Evolutionary conservation across 2,113 vertebrate genomes (phyloP).

Genomic region (Zosterops borbonicus): DNA sequence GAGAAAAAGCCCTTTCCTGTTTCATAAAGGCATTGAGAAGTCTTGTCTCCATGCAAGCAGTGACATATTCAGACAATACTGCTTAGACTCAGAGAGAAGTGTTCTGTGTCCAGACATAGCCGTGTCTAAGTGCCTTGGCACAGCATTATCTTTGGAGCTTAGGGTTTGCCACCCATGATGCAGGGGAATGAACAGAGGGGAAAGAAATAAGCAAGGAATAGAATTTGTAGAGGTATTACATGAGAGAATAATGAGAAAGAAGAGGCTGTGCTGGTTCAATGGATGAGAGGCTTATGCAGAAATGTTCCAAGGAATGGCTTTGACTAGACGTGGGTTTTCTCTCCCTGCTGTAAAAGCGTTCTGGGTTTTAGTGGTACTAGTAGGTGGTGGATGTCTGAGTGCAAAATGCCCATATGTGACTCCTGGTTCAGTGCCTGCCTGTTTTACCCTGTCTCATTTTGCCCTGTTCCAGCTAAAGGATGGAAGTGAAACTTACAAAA

Average conservation of each 20-base stretch:
- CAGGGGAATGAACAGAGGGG: background rate
- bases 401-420: background rate
- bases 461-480: background rate
- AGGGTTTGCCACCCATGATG: slow-evolving; percentile 14
- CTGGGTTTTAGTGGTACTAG: background rate
- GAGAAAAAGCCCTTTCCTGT: background rate
- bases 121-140: slow-evolving; percentile 6
- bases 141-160: slow-evolving; percentile 7
- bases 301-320: background rate
- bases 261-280: background rate
- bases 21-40: background rate
- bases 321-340: background rate
- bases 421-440: background rate
- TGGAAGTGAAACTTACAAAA: slow-evolving; percentile 12
- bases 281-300: background rate
- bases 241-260: background rate
- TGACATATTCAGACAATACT: background rate
- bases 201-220: background rate
- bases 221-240: background rate
- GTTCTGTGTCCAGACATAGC: background rate
- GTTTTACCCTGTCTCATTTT: background rate
- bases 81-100: background rate
- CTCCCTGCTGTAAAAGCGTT: background rate
- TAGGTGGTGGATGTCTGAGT: background rate
- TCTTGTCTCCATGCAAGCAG: background rate